Conservation (phyloP, 2,888 invertebrate genomes). For the Volucella inanis region DNA sequence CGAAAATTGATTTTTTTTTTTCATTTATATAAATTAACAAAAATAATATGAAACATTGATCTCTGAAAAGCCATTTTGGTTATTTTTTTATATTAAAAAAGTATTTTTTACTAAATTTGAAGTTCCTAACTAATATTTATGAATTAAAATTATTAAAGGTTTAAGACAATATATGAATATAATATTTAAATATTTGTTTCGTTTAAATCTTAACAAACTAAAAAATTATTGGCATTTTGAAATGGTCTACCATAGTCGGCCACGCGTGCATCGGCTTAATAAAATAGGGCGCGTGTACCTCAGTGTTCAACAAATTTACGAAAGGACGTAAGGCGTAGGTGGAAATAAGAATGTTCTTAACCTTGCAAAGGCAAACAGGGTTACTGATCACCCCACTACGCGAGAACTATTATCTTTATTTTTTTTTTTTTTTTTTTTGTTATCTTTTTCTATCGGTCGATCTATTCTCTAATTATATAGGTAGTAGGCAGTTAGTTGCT, state of each 20-base stretch:
- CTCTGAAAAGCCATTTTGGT: background rate
- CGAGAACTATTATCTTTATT: too few species aligned
- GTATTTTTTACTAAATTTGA: background rate
- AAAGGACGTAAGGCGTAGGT: too few species aligned
- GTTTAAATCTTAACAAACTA: background rate
- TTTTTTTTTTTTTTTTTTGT: too few species aligned
- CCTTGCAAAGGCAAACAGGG: too few species aligned
- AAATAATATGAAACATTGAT: background rate
- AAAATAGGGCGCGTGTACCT: background rate
- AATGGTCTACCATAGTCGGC: background rate
- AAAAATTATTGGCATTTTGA: background rate
- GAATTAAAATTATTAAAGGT: background rate
- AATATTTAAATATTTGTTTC: background rate
- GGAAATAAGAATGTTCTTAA: too few species aligned
- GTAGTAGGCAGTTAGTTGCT: too few species aligned
- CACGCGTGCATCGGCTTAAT: background rate
- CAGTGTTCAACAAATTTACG: too few species aligned
- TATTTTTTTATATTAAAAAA: too few species aligned
- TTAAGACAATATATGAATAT: background rate
- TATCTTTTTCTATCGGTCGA: too few species aligned
- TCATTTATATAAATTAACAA: background rate
- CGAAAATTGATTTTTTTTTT: background rate
- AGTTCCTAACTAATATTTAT: background rate
- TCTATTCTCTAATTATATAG: too few species aligned
- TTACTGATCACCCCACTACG: too few species aligned